Percentiles rank a stretch among this genome's conserved stretches.
These are phyloP conservation scores for Heliconius eleuchia DNA, from an alignment of 1,140 invertebrate genomes.

Conservation along the genomic window DNA sequence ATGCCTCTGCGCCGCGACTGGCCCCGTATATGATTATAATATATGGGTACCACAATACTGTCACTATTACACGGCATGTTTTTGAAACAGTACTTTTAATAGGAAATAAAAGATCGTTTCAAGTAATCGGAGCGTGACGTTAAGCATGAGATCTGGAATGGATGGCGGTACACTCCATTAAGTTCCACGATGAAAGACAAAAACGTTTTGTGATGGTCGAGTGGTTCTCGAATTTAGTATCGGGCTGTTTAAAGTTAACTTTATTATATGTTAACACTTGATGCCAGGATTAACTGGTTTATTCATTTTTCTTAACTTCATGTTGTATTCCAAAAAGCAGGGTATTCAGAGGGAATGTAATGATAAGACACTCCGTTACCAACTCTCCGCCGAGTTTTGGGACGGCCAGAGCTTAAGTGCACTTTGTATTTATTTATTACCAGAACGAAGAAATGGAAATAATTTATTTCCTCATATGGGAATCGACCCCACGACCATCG, in stretches of 20 bases:
- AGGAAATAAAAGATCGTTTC: conserved; percentile 38
- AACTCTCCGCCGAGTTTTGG: too few species aligned
- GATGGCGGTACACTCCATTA: conserved; percentile 35
- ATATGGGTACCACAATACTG: background rate
- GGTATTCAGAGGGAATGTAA: too few species aligned
- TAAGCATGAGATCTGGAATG: conserved; percentile 50
- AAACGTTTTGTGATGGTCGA: conserved; percentile 43
- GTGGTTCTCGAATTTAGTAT: conserved; percentile 13
- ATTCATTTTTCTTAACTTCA: background rate
- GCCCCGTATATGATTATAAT: too few species aligned
- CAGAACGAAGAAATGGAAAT: too few species aligned
- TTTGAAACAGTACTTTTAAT: conserved; percentile 15
- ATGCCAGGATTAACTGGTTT: background rate
- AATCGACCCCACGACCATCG: too few species aligned
- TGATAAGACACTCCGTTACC: too few species aligned
- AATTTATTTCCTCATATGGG: too few species aligned
- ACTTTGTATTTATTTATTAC: too few species aligned
- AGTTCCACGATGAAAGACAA: conserved; percentile 36
- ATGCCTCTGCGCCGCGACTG: too few species aligned
- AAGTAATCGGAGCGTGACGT: conserved; percentile 57
- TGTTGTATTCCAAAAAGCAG: background rate
- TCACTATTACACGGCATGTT: background rate
- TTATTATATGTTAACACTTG: conserved; percentile 18
- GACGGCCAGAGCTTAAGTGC: too few species aligned
- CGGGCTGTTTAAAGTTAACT: conserved; percentile 21